These are phyloP conservation scores for Penaeus japonicus DNA, from an alignment of 1,140 invertebrate species.

Conservation along the genomic window DNA sequence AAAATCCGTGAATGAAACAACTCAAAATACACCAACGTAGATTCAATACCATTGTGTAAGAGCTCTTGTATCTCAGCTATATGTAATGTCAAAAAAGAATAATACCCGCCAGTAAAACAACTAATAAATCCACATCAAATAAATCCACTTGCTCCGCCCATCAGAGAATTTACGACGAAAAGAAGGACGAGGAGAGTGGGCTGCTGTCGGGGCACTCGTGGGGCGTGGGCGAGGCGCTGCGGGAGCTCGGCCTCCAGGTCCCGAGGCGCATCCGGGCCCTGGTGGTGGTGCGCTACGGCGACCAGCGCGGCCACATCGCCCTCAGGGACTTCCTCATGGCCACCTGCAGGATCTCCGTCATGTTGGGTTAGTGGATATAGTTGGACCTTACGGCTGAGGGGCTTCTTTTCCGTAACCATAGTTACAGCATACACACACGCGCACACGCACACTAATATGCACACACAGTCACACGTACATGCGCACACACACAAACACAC, in stretches of 20 bases:
- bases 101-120: no score
- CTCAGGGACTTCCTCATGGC: constrained; percentile 34
- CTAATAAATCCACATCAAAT: not conserved
- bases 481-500: no score
- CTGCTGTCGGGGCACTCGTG: not conserved
- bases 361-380: constrained; percentile 31
- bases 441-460: no score
- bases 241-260: constrained; percentile 17
- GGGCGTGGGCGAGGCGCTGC: constrained; percentile 19
- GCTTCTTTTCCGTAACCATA: no score
- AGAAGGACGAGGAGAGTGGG: not conserved
- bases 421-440: no score
- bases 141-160: not conserved
- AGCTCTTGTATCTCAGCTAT: no score
- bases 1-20: no score
- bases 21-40: no score
- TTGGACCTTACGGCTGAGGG: no score
- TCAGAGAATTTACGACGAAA: not conserved
- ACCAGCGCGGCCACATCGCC: constrained; percentile 15
- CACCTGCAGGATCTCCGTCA: constrained; percentile 41
- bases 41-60: no score
- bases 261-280: constrained; percentile 11
- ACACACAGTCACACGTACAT: no score
- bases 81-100: no score
- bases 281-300: constrained; percentile 30